Evolutionary conservation across 2,113 vertebrate species (phyloP).

Genomic region (Hucho hucho): DNA sequence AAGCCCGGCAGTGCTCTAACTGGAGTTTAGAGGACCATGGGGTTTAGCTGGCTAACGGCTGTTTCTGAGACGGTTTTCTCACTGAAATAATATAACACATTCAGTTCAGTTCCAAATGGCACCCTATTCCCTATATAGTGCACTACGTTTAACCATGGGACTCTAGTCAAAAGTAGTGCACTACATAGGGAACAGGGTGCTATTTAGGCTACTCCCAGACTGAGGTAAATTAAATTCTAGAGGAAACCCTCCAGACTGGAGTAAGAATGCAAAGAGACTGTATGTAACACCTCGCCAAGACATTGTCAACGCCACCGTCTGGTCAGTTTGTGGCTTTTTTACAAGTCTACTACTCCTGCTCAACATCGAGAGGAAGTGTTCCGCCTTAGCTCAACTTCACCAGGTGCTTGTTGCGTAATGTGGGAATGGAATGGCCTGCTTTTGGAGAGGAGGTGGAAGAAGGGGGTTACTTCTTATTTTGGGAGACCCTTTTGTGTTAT

Average conservation of each 20-base stretch:
- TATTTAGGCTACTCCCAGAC: slow-evolving; percentile 41
- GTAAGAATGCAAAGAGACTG: slow-evolving; percentile 40
- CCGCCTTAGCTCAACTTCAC: slow-evolving; percentile 13
- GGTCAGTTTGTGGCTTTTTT: slow-evolving; percentile 39
- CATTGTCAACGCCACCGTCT: slow-evolving; percentile 56
- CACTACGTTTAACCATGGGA: too few relatives aligned
- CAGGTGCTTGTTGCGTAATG: slow-evolving; percentile 53
- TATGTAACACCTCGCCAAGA: slow-evolving; percentile 46
- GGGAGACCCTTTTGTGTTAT: slow-evolving; percentile 3
- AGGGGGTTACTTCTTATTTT: background rate
- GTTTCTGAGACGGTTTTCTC: slow-evolving; percentile 35
- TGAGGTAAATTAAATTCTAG: slow-evolving; percentile 33
- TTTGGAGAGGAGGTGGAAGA: slow-evolving; percentile 35
- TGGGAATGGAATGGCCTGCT: slow-evolving; percentile 39
- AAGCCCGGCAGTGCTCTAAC: slow-evolving; percentile 16
- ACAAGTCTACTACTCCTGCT: slow-evolving; percentile 38
- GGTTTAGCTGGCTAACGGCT: slow-evolving; percentile 37
- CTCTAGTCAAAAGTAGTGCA: too few relatives aligned
- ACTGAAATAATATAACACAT: slow-evolving; percentile 56
- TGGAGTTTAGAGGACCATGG: slow-evolving; percentile 44
- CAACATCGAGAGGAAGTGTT: slow-evolving; percentile 7
- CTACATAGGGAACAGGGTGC: too few relatives aligned
- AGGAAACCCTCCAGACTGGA: slow-evolving; percentile 39
- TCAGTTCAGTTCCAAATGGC: too few relatives aligned
- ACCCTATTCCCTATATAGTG: background rate